A percentile compares a stretch with the other conserved stretches of the same genome.
Evolutionary conservation across 2,797 vertebrate genomes (phyloP).

Genomic region (Cetoscarus ocellatus): DNA sequence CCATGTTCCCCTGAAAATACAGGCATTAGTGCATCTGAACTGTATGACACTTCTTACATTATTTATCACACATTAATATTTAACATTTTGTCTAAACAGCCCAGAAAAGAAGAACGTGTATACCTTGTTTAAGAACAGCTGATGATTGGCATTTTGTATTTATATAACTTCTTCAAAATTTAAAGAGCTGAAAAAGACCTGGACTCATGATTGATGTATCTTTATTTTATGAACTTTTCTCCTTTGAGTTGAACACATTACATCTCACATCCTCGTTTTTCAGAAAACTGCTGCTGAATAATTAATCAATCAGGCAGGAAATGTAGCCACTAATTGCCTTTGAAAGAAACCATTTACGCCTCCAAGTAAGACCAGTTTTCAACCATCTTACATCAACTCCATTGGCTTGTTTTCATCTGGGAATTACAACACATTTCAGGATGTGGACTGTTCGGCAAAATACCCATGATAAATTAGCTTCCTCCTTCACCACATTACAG

Average conservation of each 20-base stretch:
- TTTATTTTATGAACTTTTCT: constrained; percentile 3
- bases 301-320: constrained; percentile 33
- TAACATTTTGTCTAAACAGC: constrained; percentile 19
- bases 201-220: constrained; percentile 1
- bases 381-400: constrained; percentile 35
- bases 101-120: no score
- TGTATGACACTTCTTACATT: constrained; percentile 49
- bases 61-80: constrained; percentile 64
- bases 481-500: constrained; percentile 16
- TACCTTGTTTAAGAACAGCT: no score
- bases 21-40: constrained; percentile 26
- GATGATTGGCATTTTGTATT: no score
- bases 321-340: constrained; percentile 46
- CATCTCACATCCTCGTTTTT: constrained; percentile 13
- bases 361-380: constrained; percentile 32
- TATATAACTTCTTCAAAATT: not conserved
- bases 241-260: not conserved
- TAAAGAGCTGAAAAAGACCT: not conserved
- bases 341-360: constrained; percentile 37
- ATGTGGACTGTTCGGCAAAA: constrained; percentile 34
- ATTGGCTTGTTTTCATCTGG: constrained; percentile 49
- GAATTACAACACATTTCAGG: constrained; percentile 35
- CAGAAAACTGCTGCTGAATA: constrained; percentile 17
- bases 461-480: constrained; percentile 37
- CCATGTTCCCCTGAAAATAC: constrained; percentile 23